A percentile compares a stretch with the other conserved stretches of the same genome.
Evolutionary conservation across 2,888 invertebrate genomes (phyloP).

Genomic region (Lithosia quadra): DNA sequence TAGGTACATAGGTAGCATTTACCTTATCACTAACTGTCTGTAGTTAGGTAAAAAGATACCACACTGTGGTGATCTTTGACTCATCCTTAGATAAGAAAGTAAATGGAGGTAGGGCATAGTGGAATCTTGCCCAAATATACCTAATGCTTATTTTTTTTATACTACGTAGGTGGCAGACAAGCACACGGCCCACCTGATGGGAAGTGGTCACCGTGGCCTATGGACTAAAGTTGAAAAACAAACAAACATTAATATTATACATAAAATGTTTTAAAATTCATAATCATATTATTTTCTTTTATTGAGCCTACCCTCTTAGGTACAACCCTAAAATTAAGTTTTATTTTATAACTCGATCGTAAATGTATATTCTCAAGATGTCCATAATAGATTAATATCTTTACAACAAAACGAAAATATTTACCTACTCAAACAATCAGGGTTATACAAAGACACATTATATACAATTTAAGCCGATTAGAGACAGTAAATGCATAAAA

Average conservation of each 20-base stretch:
- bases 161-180: too few species aligned
- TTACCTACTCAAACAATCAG: constrained; percentile 1
- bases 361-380: not conserved
- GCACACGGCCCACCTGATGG: too few species aligned
- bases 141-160: too few species aligned
- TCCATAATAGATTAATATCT: not conserved
- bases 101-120: not conserved
- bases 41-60: not conserved
- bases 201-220: too few species aligned
- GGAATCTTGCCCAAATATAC: not conserved
- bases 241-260: too few species aligned
- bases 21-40: not conserved
- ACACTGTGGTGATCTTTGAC: not conserved
- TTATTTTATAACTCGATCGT: not conserved
- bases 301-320: not conserved
- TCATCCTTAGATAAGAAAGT: not conserved
- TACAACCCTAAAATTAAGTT: not conserved
- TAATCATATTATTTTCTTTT: not conserved
- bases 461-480: constrained; percentile 5
- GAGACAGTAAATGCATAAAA: not conserved
- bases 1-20: not conserved
- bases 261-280: not conserved
- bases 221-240: too few species aligned
- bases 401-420: not conserved
- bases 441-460: not conserved